These are phyloP conservation scores for Oopsacas minuta DNA, from an alignment of 37 sponge, comb jelly and placozoan genomes.

Conservation along the genomic window DNA sequence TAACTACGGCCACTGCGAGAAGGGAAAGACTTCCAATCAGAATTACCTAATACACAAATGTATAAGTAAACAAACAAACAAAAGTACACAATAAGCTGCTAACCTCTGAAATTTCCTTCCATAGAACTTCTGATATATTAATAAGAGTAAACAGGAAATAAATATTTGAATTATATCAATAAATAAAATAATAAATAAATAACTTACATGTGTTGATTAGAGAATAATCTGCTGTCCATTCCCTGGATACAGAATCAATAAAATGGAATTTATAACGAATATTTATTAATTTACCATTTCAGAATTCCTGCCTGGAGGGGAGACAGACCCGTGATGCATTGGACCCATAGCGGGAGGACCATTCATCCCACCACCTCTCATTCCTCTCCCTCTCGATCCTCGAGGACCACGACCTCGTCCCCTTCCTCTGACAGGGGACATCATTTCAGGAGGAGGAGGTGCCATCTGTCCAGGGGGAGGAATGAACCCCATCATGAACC, in stretches of 20 bases:
- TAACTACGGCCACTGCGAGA: background rate
- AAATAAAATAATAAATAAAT: background rate
- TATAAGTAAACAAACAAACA: background rate
- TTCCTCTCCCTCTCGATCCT: background rate
- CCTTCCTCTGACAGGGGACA: background rate
- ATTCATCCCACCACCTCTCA: background rate
- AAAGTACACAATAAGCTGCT: background rate
- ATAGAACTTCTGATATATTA: background rate
- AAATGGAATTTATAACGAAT: background rate
- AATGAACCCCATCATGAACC: constrained; percentile 9
- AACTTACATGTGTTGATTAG: background rate
- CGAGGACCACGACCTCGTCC: background rate
- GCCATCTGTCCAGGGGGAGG: constrained; percentile 5
- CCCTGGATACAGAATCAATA: background rate
- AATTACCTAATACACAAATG: background rate
- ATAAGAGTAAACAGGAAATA: background rate
- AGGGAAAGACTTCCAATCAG: background rate
- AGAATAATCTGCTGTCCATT: too few relatives aligned
- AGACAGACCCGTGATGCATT: background rate
- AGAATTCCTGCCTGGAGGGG: background rate
- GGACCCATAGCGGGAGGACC: background rate
- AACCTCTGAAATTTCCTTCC: background rate
- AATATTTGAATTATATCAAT: background rate
- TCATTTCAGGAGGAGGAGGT: background rate
- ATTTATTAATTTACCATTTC: background rate